Evolutionary conservation across 2,888 invertebrate genomes (phyloP), one percentile per base, ranked within the genome.

Genomic region (Celastrina argiolus): DNA sequence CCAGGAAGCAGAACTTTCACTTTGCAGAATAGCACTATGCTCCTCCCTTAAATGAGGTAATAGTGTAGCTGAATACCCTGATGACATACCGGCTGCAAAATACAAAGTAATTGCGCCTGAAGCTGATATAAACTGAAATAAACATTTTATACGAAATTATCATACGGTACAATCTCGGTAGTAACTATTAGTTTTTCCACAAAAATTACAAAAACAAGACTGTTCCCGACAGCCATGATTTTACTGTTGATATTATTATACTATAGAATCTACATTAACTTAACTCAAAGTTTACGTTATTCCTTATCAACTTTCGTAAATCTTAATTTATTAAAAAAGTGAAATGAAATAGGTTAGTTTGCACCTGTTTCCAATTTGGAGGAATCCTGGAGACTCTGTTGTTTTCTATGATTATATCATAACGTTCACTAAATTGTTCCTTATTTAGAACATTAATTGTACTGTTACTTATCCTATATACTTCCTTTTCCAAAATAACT

Each of bases 311-410:
- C n/a, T n/a, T n/a, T n/a, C n/a, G n/a, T n/a, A n/a, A n/a, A n/a
- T n/a, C n/a, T n/a, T n/a, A n/a, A n/a, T n/a, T n/a, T n/a, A n/a
- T 31, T 1, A 41, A 41, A 14, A 41, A 14, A 26, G 2, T 56
- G 26, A n/a, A n/a, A n/a, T n/a, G n/a, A n/a, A n/a, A n/a, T n/a
- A 5, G 7, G 8, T 56, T 4, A 56, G 12, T 10, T 22, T 22
- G 26, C n/a, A 58, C 59, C 59, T 59, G 59, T 34, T 59, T 59
- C 59, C 59, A 59, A 18, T 59, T 36, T 59, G 59, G 59, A 10
- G 59, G 18, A 8, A 59, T 34, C 34, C 36, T 59, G 10, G 59
- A 31, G 2, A 51, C 16, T 16, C 34, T 16, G 8, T 34, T n/a
- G 2, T 18, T 34, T 4, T 58, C 34, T 2, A n/a, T 59, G 31